Base-by-base conservation (phyloP, 2,888 invertebrate genomes). In the Punctoribates punctum region DNA sequence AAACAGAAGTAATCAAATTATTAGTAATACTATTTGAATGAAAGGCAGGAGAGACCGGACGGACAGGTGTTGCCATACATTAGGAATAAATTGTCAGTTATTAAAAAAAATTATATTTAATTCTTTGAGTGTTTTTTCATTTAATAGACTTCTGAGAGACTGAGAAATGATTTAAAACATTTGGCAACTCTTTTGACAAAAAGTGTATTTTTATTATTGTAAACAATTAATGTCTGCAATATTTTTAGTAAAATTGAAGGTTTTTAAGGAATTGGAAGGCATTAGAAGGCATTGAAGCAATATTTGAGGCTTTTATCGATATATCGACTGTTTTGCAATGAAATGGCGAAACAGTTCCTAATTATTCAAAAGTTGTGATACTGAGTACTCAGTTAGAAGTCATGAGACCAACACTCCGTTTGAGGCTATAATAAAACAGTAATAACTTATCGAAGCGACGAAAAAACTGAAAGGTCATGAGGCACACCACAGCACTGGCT, bases 381-480 rank as follows among this genome's bases (percentile, higher is more conserved):
- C n/a, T 38, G 46, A 70, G 42, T 70, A 20, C 23, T 38, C 38
- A 27, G 65, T n/a, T n/a, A n/a, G n/a, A n/a, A n/a, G n/a, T 70
- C 70, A 70, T 70, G 70, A 70, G 70, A 70, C 70, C 29, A 15
- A 65, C 60, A 60, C 60, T 60, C 2, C 27, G 23, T 29, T 42
- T 13, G 23, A 38, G 70, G 46, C 70, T 70, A 70, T 42, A 70
- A 70, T 70, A 70, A 70, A 70, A 70, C 23, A 42, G 70, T 20
- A 38, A 70, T 70, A 70, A 70, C n/a, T 70, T 42, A 70, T 70
- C 20, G 20, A 70, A 70, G 70, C 20, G 70, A 42, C 46, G 20
- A 65, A 65, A 65, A 65, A 23, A 46, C 23, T 70, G 20, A 70
- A 70, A 70, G 70, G 70, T 70, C 70, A 70, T 70, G 70, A 70